phyloP scores from a whole-genome alignment of 2,797 vertebrate species.

The Coracias cyanogaster region DNA sequence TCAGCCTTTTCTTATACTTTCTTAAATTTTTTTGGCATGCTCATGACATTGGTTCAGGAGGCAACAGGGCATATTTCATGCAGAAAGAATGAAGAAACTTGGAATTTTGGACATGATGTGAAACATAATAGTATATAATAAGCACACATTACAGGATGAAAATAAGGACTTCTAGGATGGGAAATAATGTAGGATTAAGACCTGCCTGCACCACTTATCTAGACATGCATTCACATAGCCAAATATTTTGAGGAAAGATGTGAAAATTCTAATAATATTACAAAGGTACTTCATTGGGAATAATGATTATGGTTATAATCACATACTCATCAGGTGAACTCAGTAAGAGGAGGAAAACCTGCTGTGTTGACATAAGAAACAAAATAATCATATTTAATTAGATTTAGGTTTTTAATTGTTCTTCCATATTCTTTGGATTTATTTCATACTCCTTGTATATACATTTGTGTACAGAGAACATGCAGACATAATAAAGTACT shows the following conservation, averaged over 20 bases:
- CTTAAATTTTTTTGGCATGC: not conserved
- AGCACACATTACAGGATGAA: not conserved
- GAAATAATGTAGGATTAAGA: not conserved
- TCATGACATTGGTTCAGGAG: not conserved
- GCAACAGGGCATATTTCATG: not conserved
- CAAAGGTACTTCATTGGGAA: not conserved
- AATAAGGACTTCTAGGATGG: not conserved
- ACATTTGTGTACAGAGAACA: not conserved
- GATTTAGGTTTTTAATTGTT: not conserved
- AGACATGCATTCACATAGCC: not conserved
- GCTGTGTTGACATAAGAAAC: not conserved
- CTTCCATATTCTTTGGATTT: not conserved
- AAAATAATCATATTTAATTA: not conserved
- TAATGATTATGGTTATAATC: not conserved
- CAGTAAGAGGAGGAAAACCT: not conserved
- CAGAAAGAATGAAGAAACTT: not conserved
- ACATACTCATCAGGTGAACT: not conserved
- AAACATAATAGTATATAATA: not conserved
- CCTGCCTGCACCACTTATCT: not conserved
- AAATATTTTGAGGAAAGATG: not conserved
- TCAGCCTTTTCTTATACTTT: not conserved
- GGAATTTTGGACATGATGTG: not conserved
- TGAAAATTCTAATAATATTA: not conserved
- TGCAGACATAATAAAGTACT: not conserved
- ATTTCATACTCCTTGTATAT: not conserved